A percentile compares a stretch with the other conserved stretches of the same genome.
Evolutionary conservation across 2,113 vertebrate genomes (phyloP).

Genomic region (Dendrocopos noguchii): DNA sequence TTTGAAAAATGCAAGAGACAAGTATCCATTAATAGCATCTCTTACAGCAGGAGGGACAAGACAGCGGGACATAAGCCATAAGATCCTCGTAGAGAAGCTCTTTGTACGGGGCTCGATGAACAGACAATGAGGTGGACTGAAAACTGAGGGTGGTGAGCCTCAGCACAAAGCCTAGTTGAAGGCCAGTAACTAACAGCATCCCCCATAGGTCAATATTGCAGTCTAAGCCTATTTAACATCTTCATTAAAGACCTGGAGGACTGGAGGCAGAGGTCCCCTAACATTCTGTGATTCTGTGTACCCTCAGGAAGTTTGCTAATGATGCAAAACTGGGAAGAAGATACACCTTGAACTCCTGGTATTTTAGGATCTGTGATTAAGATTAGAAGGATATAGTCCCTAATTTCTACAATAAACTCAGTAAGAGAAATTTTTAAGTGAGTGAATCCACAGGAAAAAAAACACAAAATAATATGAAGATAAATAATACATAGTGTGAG

Average conservation of each 20-base stretch:
- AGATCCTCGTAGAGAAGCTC: neutral
- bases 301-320: neutral
- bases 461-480: neutral
- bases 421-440: neutral
- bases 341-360: slow-evolving; percentile 40
- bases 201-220: neutral
- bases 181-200: neutral
- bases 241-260: neutral
- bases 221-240: neutral
- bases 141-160: too few relatives aligned
- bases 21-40: neutral
- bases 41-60: neutral
- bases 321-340: neutral
- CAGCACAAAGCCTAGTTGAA: too few relatives aligned
- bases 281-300: too few relatives aligned
- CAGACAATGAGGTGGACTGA: neutral
- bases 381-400: neutral
- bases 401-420: neutral
- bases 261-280: neutral
- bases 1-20: neutral
- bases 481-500: neutral
- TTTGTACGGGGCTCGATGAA: neutral
- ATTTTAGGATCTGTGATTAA: neutral
- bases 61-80: neutral
- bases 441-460: neutral